Evolutionary conservation across 2,113 vertebrate species (phyloP), one percentile per base, ranked within the genome.

Genomic region (Neotoma lepida): DNA sequence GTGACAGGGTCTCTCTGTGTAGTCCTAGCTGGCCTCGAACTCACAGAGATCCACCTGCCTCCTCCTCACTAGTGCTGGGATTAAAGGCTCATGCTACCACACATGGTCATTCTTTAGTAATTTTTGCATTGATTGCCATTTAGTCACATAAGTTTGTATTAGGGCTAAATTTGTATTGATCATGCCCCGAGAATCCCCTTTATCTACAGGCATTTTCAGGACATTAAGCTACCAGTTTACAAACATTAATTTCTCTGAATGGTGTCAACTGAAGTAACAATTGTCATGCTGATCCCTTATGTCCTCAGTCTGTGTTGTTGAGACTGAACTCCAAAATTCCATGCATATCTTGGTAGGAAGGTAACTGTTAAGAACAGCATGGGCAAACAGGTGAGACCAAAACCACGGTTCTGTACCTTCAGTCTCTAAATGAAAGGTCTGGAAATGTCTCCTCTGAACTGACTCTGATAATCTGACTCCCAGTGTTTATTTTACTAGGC

Each of bases 111-210:
- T 56, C 41, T 4, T 91, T 90, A 91, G 44, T 84, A 86, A 54
- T 81, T 96, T 63, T 92, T 91, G 86, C 74, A 80, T 76, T 30
- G 35, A 64, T 86, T 74, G 14, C 6, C 17, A 61, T 71, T 84
- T 97, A 90, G 90, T 94, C 76, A 44, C 76, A 44, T n/a, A 93
- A 86, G 20, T 91, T 88, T 93, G 56, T 88, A 49, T 81, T 86
- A 9, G 56, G 61, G 84, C 7, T 84, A 86, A 95, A 58, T 41
- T 80, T 86, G 90, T 95, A 95, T 77, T 85, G n/a, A 73, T 39
- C 58, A 76, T n/a, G 49, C 10, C 41, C 44, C 63, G 68, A 95
- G 95, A 87, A 91, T 44, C 7, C 5, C 33, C 44, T 33, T 68
- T 76, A 80, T 35, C 78, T 82, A 10, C 9, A 90, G 44, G 28